Conservation (phyloP, 2,113 vertebrate species). For the Onychostoma macrolepis region DNA sequence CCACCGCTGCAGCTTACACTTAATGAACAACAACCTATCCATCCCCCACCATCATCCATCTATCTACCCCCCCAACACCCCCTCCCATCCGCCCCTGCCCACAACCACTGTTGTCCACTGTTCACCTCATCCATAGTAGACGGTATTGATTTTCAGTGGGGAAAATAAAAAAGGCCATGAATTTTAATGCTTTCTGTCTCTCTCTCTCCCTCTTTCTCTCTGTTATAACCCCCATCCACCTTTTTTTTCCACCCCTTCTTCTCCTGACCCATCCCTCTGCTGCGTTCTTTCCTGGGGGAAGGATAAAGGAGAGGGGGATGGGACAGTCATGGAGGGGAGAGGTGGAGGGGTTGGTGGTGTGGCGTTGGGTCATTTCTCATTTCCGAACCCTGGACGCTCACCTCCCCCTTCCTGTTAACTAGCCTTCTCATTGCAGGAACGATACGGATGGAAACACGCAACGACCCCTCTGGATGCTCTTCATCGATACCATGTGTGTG, state of each 20-base stretch:
- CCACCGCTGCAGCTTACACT: slow-evolving; percentile 74
- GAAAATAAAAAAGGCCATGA: slow-evolving; percentile 84
- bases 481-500: background rate
- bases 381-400: slow-evolving; percentile 62
- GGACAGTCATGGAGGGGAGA: slow-evolving; percentile 36
- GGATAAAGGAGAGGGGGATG: slow-evolving; percentile 58
- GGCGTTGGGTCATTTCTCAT: slow-evolving; percentile 66
- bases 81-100: slow-evolving; percentile 55
- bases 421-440: slow-evolving; percentile 14
- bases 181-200: slow-evolving; percentile 80
- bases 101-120: slow-evolving; percentile 78
- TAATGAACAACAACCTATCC: slow-evolving; percentile 71
- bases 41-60: slow-evolving; percentile 16
- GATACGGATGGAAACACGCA: background rate
- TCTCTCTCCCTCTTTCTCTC: slow-evolving; percentile 49
- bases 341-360: slow-evolving; percentile 48
- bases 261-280: slow-evolving; percentile 36
- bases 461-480: background rate
- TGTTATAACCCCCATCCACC: slow-evolving; percentile 43
- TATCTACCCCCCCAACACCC: slow-evolving; percentile 4
- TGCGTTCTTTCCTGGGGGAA: slow-evolving; percentile 63
- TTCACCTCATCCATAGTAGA: slow-evolving; percentile 83
- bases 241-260: slow-evolving; percentile 46
- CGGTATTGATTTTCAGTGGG: slow-evolving; percentile 82
- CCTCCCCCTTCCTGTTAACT: slow-evolving; percentile 45